Percentiles rank a stretch among this genome's conserved stretches.
Conservation (phyloP, 2,113 vertebrate genomes). For the Fulmarus glacialis region DNA sequence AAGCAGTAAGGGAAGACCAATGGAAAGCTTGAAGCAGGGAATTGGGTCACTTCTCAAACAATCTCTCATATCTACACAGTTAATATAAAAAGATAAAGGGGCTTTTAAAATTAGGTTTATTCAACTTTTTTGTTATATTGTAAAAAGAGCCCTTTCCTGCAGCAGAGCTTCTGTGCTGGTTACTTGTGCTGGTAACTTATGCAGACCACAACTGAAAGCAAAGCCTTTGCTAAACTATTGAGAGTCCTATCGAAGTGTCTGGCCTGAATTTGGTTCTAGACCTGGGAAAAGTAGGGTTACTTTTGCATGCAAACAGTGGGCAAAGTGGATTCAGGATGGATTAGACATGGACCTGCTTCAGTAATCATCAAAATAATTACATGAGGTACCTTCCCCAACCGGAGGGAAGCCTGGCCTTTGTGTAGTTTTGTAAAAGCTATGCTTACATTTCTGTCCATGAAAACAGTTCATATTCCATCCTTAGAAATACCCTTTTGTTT, state of each 20-base stretch:
- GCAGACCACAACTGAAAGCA: neutral
- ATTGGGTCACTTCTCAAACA: neutral
- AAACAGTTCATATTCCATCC: neutral
- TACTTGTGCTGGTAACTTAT: neutral
- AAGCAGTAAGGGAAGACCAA: neutral
- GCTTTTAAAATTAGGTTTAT: neutral
- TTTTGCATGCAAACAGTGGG: neutral
- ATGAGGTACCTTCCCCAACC: neutral
- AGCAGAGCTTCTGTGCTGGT: neutral
- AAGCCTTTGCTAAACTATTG: neutral
- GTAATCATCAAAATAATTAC: neutral
- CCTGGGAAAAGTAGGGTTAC: neutral
- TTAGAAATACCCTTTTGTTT: neutral
- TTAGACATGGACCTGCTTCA: neutral
- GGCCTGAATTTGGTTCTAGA: neutral
- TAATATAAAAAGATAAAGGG: neutral
- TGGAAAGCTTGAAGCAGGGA: neutral
- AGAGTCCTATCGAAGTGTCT: neutral
- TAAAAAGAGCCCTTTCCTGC: rapidly evolving
- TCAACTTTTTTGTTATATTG: neutral
- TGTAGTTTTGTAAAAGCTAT: neutral
- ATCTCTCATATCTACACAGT: neutral
- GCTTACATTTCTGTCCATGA: neutral
- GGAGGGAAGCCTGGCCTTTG: neutral
- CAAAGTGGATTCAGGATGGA: neutral